phyloP scores from a whole-genome alignment of 2,113 vertebrate species.

The Erythrocercus mccallii region DNA sequence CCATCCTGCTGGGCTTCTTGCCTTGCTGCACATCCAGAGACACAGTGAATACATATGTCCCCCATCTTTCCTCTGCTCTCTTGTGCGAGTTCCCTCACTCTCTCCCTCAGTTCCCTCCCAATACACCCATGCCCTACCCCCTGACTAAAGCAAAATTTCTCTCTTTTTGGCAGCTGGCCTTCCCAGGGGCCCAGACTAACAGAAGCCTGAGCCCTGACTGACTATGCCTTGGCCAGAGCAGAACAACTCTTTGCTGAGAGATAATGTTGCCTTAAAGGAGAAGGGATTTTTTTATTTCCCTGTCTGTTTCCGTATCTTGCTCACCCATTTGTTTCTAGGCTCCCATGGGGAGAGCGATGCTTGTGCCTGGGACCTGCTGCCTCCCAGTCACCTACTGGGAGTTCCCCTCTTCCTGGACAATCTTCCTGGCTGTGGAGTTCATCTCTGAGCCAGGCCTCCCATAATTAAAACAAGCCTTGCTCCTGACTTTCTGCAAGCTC shows the following conservation, averaged over 20 bases:
- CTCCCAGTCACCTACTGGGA: background rate
- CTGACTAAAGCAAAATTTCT: slow-evolving; percentile 5
- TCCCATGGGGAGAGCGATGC: background rate
- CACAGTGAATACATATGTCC: background rate
- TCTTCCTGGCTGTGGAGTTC: background rate
- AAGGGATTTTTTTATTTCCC: background rate
- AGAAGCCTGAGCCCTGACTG: slow-evolving; percentile 32
- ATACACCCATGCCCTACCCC: background rate
- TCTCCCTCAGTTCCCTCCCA: background rate
- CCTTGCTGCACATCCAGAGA: background rate
- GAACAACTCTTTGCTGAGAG: background rate
- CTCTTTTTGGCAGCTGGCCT: slow-evolving; percentile 17
- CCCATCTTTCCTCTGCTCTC: background rate
- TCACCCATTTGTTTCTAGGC: background rate
- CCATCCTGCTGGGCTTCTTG: background rate
- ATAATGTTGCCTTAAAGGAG: slow-evolving; percentile 49
- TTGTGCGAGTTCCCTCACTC: background rate
- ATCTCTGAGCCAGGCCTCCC: background rate
- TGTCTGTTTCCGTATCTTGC: background rate
- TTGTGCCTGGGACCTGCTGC: background rate
- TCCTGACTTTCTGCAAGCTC: background rate
- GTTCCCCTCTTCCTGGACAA: background rate
- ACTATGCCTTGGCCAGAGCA: background rate
- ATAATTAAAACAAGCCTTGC: background rate
- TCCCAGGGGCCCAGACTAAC: slow-evolving; percentile 24